phyloP scores from a whole-genome alignment of 2,888 invertebrate species.

The Pecten maximus region DNA sequence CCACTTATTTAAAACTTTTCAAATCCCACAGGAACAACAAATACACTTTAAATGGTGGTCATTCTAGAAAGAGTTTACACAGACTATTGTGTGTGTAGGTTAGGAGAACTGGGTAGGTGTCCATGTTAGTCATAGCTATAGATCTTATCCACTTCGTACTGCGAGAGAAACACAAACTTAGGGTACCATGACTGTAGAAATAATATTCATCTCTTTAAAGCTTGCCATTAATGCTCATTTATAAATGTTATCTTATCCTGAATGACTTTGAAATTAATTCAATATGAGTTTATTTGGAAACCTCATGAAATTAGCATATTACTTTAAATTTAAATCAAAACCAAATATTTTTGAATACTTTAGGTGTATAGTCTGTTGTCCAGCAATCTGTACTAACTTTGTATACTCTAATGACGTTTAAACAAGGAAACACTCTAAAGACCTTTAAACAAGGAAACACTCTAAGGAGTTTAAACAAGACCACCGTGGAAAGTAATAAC shows the following conservation, averaged over 20 bases:
- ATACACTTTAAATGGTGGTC: not conserved
- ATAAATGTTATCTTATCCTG: not conserved
- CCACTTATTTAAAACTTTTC: too few species aligned
- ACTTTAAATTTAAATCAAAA: not conserved
- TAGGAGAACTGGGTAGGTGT: not conserved
- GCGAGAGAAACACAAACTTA: not conserved
- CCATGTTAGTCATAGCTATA: not conserved
- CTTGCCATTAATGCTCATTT: not conserved
- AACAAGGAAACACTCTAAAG: not conserved
- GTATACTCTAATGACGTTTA: not conserved
- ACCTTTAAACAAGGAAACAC: not conserved
- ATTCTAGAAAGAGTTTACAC: not conserved
- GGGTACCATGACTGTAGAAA: not conserved
- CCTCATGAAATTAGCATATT: not conserved
- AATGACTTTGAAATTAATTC: not conserved
- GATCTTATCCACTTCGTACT: not conserved
- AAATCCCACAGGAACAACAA: not conserved
- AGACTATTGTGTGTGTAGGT: not conserved
- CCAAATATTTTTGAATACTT: not conserved
- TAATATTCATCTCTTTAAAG: not conserved
- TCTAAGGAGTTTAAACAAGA: not conserved
- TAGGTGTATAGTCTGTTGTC: not conserved
- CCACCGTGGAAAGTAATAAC: not conserved
- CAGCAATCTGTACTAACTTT: not conserved
- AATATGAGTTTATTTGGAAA: not conserved